Conservation (phyloP, 2,888 invertebrate species). For the Galeopsomyia nigrocyanea region DNA sequence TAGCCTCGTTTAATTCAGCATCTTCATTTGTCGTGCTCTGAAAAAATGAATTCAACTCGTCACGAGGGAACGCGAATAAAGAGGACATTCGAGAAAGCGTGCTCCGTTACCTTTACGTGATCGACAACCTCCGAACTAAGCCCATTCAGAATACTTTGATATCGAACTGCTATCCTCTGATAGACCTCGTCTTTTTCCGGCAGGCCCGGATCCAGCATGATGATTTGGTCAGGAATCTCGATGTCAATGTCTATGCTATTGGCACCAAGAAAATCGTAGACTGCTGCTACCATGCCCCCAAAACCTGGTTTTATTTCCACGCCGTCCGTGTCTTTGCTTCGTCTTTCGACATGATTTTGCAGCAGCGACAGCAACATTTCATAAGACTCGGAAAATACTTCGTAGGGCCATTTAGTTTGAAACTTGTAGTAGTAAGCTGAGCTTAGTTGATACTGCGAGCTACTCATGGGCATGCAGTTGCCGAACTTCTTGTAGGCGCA, state of each 20-base stretch:
- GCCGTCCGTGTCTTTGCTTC: slow-evolving; percentile 51
- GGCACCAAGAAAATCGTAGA: slow-evolving; percentile 68
- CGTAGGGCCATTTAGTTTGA: slow-evolving; percentile 70
- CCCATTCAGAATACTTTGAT: slow-evolving; percentile 64
- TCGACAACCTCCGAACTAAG: slow-evolving; percentile 45
- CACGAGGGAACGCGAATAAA: no score
- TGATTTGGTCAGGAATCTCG: slow-evolving; percentile 72
- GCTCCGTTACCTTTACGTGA: slow-evolving; percentile 7
- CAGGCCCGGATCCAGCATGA: slow-evolving; percentile 72
- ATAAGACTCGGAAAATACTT: slow-evolving; percentile 67
- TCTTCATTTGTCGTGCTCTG: slow-evolving; percentile 13
- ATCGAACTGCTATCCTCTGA: slow-evolving; percentile 65
- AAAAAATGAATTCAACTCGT: slow-evolving; percentile 7
- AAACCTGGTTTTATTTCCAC: slow-evolving; percentile 67
- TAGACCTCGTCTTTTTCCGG: slow-evolving; percentile 70
- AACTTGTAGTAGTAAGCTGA: slow-evolving; percentile 67
- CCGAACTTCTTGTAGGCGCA: slow-evolving; percentile 66
- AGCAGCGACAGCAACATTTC: slow-evolving; percentile 57
- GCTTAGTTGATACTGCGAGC: slow-evolving; percentile 70
- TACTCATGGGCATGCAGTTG: slow-evolving; percentile 69
- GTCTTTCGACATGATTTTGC: slow-evolving; percentile 46
- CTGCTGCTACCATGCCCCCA: slow-evolving; percentile 70
- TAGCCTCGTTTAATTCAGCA: not conserved
- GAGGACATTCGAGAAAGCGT: no score
- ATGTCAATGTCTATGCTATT: slow-evolving; percentile 67